Evolutionary conservation across 2,113 vertebrate species (phyloP).

Genomic region (Scatophagus argus): DNA sequence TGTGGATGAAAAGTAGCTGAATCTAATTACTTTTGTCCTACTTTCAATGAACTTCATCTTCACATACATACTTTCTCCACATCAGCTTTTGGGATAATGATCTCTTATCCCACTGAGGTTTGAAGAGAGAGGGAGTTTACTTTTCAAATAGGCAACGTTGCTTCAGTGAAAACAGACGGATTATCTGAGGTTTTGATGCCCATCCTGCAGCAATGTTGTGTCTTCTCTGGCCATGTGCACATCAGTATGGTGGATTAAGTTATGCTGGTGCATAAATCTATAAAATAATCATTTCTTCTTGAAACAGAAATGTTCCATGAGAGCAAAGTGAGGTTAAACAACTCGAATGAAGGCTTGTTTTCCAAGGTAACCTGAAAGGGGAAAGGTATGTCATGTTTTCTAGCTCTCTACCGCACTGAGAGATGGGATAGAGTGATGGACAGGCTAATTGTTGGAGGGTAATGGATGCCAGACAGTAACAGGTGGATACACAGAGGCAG

Average conservation of each 20-base stretch:
- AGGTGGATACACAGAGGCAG: slow-evolving; percentile 65
- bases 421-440: slow-evolving; percentile 39
- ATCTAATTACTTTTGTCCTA: slow-evolving; percentile 73
- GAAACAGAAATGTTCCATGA: not conserved
- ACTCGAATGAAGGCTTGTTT: not conserved
- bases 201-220: slow-evolving; percentile 19
- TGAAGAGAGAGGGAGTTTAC: slow-evolving; percentile 42
- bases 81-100: slow-evolving; percentile 59
- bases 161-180: slow-evolving; percentile 30
- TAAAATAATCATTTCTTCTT: slow-evolving; percentile 22
- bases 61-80: slow-evolving; percentile 46
- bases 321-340: slow-evolving; percentile 5
- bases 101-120: slow-evolving; percentile 63
- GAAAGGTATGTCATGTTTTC: slow-evolving; percentile 27
- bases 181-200: slow-evolving; percentile 49
- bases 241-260: slow-evolving; percentile 44
- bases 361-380: not conserved
- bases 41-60: slow-evolving; percentile 64
- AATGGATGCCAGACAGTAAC: slow-evolving; percentile 61
- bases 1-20: slow-evolving; percentile 37
- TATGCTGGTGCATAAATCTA: slow-evolving; percentile 21
- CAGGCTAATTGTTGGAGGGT: slow-evolving; percentile 59
- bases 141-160: slow-evolving; percentile 51
- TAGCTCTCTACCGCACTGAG: not conserved
- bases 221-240: slow-evolving; percentile 43